Conservation (phyloP, 2,113 vertebrate species). For the Riparia riparia region DNA sequence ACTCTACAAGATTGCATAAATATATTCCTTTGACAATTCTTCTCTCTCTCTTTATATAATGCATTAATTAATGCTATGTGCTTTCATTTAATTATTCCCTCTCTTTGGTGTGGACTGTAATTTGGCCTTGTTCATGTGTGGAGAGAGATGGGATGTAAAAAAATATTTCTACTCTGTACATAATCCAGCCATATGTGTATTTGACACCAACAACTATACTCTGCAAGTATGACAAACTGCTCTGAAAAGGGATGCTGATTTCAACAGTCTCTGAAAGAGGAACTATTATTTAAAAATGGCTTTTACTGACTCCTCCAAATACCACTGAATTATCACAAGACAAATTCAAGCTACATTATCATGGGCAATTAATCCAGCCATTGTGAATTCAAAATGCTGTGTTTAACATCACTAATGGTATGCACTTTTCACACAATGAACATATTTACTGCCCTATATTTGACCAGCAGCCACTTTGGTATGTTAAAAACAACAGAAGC, state of each 20-base stretch:
- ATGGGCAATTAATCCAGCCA: constrained; percentile 2
- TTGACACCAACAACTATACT: neutral
- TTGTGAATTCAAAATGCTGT: constrained; percentile 6
- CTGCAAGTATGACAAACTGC: neutral
- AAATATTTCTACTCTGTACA: neutral
- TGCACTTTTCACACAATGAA: neutral
- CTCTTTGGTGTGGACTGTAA: neutral
- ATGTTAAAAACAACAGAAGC: neutral
- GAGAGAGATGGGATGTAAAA: neutral
- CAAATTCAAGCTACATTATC: neutral
- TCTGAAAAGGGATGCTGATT: neutral
- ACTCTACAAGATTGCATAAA: neutral
- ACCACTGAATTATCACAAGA: neutral
- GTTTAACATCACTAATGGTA: constrained; percentile 15
- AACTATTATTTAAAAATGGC: neutral
- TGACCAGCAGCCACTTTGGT: neutral
- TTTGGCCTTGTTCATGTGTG: neutral
- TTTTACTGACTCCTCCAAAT: neutral
- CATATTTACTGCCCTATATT: neutral
- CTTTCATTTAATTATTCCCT: neutral
- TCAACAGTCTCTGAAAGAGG: neutral
- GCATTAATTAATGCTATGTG: neutral
- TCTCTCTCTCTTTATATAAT: neutral
- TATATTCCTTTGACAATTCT: neutral
- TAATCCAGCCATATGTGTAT: neutral